phyloP scores from a whole-genome alignment of 2,113 vertebrate genomes.

The Maccullochella peelii region DNA sequence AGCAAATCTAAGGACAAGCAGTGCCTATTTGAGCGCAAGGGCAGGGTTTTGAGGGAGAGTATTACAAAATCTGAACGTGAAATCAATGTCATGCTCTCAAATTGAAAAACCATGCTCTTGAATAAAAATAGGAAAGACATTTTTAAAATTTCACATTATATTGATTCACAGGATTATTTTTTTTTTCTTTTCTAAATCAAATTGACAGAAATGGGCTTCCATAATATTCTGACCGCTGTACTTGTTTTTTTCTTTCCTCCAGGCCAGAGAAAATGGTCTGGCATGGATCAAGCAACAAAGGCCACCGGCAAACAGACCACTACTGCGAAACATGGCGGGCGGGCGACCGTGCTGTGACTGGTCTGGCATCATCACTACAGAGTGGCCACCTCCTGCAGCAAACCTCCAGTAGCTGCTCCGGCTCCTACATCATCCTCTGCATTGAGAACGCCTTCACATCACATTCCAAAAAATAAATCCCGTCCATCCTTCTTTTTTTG shows the following conservation, averaged over 20 bases:
- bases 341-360: conserved; percentile 76
- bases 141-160: no score
- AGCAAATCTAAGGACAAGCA: no score
- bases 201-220: no score
- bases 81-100: no score
- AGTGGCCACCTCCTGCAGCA: conserved; percentile 90
- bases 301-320: conserved; percentile 88
- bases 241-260: conserved; percentile 48
- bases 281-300: conserved; percentile 90
- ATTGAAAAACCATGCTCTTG: no score
- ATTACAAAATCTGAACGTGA: no score
- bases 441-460: conserved; percentile 94
- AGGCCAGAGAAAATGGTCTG: conserved; percentile 96
- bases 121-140: no score
- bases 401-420: conserved; percentile 86
- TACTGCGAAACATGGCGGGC: conserved; percentile 97
- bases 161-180: no score
- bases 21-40: no score
- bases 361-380: conserved; percentile 90
- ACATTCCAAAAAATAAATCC: conserved; percentile 87
- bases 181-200: no score
- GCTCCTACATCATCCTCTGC: conserved; percentile 89
- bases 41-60: no score
- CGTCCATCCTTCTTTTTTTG: background rate
- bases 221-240: background rate